phyloP scores from a whole-genome alignment of 2,797 vertebrate species.

The Thalassophryne amazonica region DNA sequence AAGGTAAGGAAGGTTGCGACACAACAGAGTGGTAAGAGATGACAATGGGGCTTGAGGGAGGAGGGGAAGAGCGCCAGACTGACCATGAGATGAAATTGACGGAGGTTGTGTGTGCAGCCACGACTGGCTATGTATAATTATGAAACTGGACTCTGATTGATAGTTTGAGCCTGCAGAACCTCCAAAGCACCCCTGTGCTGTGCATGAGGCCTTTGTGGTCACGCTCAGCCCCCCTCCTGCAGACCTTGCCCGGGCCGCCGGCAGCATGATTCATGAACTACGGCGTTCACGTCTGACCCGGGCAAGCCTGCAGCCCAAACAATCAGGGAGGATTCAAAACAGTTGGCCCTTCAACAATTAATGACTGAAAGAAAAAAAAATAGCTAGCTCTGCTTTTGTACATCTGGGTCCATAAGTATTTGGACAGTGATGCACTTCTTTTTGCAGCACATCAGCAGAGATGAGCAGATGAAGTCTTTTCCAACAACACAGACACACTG shows the following conservation, averaged over 20 bases:
- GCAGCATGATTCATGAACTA: conserved; percentile 74
- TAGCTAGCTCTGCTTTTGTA: too few species aligned
- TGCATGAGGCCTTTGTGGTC: conserved; percentile 44
- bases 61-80: conserved; percentile 7
- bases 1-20: not conserved
- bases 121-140: conserved; percentile 60
- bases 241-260: conserved; percentile 53
- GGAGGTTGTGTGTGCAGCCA: conserved; percentile 34
- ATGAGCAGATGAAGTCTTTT: too few species aligned
- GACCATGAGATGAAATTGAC: conserved; percentile 21
- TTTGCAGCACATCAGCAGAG: too few species aligned
- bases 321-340: conserved; percentile 74
- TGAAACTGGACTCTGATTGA: conserved; percentile 69
- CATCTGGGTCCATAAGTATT: too few species aligned
- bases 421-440: too few species aligned
- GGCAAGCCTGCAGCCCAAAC: conserved; percentile 57
- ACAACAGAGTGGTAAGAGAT: conserved; percentile 8
- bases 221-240: conserved; percentile 24
- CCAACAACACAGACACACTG: too few species aligned
- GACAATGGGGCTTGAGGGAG: conserved; percentile 27
- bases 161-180: conserved; percentile 56
- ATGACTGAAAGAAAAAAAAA: conserved; percentile 60
- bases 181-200: conserved; percentile 48
- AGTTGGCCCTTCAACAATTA: conserved; percentile 68
- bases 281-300: conserved; percentile 55